phyloP scores from a whole-genome alignment of 2,888 invertebrate genomes.

The Athripsodes cinereus region DNA sequence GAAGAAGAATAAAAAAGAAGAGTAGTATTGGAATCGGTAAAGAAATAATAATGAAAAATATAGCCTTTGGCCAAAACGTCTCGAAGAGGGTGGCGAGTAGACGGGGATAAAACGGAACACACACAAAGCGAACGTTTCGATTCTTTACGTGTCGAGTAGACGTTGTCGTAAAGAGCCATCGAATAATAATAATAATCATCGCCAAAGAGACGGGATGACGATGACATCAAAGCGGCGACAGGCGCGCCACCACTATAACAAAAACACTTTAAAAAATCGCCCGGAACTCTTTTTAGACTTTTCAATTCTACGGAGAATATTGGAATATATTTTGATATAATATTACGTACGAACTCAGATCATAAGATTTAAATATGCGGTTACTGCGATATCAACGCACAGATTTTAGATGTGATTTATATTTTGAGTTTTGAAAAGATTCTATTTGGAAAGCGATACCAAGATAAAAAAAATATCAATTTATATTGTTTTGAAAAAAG shows the following conservation, averaged over 20 bases:
- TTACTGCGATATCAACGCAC: too few relatives aligned
- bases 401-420: too few relatives aligned
- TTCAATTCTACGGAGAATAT: too few relatives aligned
- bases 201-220: not conserved
- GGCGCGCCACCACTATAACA: not conserved
- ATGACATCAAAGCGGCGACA: not conserved
- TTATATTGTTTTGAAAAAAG: too few relatives aligned
- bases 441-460: too few relatives aligned
- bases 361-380: too few relatives aligned
- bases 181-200: too few relatives aligned
- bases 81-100: not conserved
- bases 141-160: not conserved
- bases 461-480: too few relatives aligned
- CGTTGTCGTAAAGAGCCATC: not conserved
- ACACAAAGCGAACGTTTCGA: not conserved
- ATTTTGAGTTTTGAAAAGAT: too few relatives aligned
- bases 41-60: conserved; percentile 2
- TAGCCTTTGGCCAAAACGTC: not conserved
- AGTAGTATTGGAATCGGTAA: not conserved
- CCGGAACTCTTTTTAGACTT: not conserved
- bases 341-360: too few relatives aligned
- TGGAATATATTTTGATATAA: too few relatives aligned
- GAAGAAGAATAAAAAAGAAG: not conserved
- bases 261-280: not conserved
- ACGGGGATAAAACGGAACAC: not conserved